Percentiles rank a stretch among this genome's conserved stretches.
phyloP scores from a whole-genome alignment of 1,140 invertebrate species.

The Cardiocondyla obscurior region DNA sequence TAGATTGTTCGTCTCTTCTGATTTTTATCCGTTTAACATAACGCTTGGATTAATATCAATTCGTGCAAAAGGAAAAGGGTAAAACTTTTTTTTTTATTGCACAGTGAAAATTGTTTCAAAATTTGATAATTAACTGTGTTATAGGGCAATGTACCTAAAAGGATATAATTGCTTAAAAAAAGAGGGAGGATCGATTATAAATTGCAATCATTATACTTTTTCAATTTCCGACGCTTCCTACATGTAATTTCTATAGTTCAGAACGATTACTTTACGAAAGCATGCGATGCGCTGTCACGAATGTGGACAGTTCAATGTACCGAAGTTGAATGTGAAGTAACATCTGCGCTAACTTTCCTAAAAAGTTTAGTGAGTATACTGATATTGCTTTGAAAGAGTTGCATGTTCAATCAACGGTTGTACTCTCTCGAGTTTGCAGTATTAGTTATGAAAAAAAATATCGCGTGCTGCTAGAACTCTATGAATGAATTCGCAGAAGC shows the following conservation, averaged over 20 bases:
- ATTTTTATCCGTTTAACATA: neutral
- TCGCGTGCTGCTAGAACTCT: neutral
- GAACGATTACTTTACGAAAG: neutral
- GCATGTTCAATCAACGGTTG: neutral
- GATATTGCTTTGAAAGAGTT: neutral
- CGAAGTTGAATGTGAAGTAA: neutral
- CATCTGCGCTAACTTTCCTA: neutral
- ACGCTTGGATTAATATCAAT: neutral
- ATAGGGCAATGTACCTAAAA: neutral
- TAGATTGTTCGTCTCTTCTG: too few species aligned
- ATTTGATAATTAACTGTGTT: neutral
- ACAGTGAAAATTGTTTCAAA: constrained; percentile 13
- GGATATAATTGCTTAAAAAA: neutral
- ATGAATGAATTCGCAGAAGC: neutral
- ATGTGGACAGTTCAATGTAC: neutral
- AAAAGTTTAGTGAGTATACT: neutral
- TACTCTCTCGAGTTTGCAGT: neutral
- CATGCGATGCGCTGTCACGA: neutral
- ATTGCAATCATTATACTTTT: neutral
- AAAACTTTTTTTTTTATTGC: constrained; percentile 11
- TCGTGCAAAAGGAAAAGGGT: neutral
- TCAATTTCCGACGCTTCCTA: neutral
- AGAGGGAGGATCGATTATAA: neutral
- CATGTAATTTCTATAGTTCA: neutral
- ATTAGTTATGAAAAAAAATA: neutral